phyloP scores from a whole-genome alignment of 2,888 invertebrate species.

The Caenorhabditis sp. region DNA sequence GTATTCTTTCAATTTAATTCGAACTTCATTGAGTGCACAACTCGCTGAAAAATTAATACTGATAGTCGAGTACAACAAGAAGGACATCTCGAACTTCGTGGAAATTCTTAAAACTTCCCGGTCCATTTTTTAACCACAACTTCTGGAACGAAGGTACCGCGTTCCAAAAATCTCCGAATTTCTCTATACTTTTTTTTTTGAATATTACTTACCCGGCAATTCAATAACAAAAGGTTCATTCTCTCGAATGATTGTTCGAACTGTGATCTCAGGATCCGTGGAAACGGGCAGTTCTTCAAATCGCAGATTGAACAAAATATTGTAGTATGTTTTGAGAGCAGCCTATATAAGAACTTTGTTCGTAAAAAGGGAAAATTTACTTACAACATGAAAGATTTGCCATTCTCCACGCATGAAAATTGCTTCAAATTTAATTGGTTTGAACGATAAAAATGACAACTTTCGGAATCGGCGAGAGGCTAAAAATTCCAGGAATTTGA shows the following conservation, averaged over 20 bases:
- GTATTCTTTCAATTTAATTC: conserved; percentile 24
- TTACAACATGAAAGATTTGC: conserved; percentile 37
- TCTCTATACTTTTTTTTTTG: neutral
- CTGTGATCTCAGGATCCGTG: conserved; percentile 30
- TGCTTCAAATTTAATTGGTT: conserved; percentile 26
- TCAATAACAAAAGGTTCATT: conserved; percentile 50
- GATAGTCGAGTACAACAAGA: too few relatives aligned
- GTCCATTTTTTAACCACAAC: too few relatives aligned
- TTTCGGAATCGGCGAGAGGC: conserved; percentile 43
- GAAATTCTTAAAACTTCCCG: too few relatives aligned
- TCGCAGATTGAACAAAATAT: conserved; percentile 48
- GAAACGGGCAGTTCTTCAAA: conserved; percentile 52
- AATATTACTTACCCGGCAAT: conserved; percentile 28
- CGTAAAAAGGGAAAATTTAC: neutral
- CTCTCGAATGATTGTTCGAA: conserved; percentile 36
- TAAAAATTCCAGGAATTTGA: conserved; percentile 48
- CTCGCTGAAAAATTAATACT: conserved; percentile 10
- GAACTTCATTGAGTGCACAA: conserved; percentile 16
- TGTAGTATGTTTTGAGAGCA: conserved; percentile 46
- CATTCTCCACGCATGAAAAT: conserved; percentile 46
- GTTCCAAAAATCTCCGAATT: too few relatives aligned
- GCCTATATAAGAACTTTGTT: conserved; percentile 8
- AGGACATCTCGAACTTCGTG: too few relatives aligned
- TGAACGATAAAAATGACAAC: conserved; percentile 30
- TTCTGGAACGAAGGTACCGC: too few relatives aligned